Evolutionary conservation across 2,888 invertebrate genomes (phyloP), one percentile per base, ranked within the genome.

Genomic region (Dione vanillae): DNA sequence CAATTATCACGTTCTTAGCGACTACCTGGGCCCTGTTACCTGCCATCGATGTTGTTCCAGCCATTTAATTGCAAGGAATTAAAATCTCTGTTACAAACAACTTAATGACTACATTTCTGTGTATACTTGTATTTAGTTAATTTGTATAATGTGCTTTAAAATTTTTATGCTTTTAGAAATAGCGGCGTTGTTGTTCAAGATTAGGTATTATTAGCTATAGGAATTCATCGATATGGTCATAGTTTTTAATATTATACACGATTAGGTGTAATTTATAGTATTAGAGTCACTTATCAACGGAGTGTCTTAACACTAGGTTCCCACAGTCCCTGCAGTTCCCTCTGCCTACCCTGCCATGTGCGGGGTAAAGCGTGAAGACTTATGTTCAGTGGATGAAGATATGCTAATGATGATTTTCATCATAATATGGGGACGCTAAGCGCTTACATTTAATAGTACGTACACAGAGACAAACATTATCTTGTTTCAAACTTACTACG

Each of bases 11-110:
- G 65, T 72, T 47, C 41, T 37, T 70, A 58, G 67, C 69, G 27
- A 72, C 82, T 84, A 84, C 83, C 83, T 84, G 83, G n/a, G 69
- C 41, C 61, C 27, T 47, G 52, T 49, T 80, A 83, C 84, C 84
- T 82, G 82, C 61, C 64, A 54, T 66, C 49, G 47, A 51, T 47
- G 19, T 35, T 70, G 19, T 43, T 37, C 19, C 37, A 16, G 56
- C 37, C 49, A n/a, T 16, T 61, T 35, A 40, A 27, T 61, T 49
- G 37, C 27, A 67, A 16, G 52, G 43, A 43, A 65, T 65, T 52
- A 52, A 52, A 65, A 27, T 52, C 52, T 64, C 61, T 37, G n/a
- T 49, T 65, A n/a, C 45, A 35, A 45, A 35, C 27, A 8, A 0
- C 2, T 43, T 61, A 61, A 49, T 64, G 49, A 37, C 47, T 64